A percentile compares a stretch with the other conserved stretches of the same genome.
These are phyloP conservation scores for Sarcophaga subvicina DNA, from an alignment of 2,888 invertebrate genomes.

Conservation along the genomic window DNA sequence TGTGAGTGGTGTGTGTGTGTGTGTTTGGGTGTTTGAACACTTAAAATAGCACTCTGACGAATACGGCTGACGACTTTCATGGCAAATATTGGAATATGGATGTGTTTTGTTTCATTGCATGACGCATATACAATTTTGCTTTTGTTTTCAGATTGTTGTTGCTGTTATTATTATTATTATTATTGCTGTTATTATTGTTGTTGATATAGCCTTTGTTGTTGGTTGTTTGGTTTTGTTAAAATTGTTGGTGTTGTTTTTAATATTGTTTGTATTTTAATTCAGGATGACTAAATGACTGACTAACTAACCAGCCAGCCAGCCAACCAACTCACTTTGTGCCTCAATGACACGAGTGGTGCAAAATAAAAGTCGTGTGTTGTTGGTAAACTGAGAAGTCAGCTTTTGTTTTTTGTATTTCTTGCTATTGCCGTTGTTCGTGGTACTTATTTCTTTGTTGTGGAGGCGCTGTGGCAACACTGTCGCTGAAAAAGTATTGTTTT, in stretches of 20 bases:
- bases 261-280: slow-evolving; percentile 45
- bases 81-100: slow-evolving; percentile 51
- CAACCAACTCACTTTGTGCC: background rate
- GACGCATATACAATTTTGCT: slow-evolving; percentile 64
- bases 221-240: background rate
- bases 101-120: slow-evolving; percentile 63
- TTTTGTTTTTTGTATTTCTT: background rate
- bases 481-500: background rate
- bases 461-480: slow-evolving; percentile 62
- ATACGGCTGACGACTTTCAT: slow-evolving; percentile 55
- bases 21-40: slow-evolving; percentile 40
- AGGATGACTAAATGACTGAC: slow-evolving; percentile 38
- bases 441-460: slow-evolving; percentile 44
- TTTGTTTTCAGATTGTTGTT: slow-evolving; percentile 1
- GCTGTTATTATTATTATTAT: slow-evolving; percentile 11
- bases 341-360: slow-evolving; percentile 2
- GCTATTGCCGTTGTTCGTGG: background rate
- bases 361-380: slow-evolving; percentile 30
- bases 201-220: slow-evolving; percentile 1
- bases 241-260: background rate
- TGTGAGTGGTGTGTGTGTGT: slow-evolving; percentile 14
- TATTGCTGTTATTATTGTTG: slow-evolving; percentile 5
- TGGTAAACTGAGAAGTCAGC: slow-evolving; percentile 27
- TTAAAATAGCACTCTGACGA: slow-evolving; percentile 68
- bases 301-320: background rate